Conservation (phyloP, 2,113 vertebrate genomes). For the Psephotus haematonotus region DNA sequence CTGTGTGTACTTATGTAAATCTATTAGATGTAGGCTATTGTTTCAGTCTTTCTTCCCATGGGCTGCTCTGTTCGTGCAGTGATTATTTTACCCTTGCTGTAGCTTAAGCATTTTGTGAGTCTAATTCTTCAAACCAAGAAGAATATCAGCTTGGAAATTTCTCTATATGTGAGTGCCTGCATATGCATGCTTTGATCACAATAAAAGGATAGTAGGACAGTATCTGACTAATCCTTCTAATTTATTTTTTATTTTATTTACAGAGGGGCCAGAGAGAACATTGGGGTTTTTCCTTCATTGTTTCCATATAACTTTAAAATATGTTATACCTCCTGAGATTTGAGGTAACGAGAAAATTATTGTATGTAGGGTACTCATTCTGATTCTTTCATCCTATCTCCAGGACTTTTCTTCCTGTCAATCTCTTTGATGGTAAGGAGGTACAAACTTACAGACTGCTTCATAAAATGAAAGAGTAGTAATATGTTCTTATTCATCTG, state of each 20-base stretch:
- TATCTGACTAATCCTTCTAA: background rate
- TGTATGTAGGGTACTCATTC: background rate
- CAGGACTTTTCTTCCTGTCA: background rate
- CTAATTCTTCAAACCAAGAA: background rate
- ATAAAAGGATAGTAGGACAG: background rate
- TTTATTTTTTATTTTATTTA: background rate
- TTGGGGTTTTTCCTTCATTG: rapidly evolving
- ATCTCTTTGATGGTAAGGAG: background rate
- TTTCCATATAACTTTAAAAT: background rate
- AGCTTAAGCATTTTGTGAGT: background rate
- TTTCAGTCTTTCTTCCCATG: background rate
- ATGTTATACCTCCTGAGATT: background rate
- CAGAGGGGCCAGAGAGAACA: background rate
- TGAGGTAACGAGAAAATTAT: background rate
- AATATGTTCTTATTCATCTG: rapidly evolving
- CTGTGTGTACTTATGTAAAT: background rate
- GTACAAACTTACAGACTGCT: background rate
- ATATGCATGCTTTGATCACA: background rate
- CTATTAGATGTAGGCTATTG: background rate
- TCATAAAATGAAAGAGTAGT: background rate
- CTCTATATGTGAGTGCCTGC: background rate
- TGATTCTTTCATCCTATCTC: background rate
- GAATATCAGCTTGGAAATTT: background rate
- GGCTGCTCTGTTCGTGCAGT: background rate
- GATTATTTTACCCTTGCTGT: background rate